Percentiles rank a stretch among this genome's conserved stretches.
Evolutionary conservation across 2,113 vertebrate species (phyloP).

Genomic region (Jacana jacana): DNA sequence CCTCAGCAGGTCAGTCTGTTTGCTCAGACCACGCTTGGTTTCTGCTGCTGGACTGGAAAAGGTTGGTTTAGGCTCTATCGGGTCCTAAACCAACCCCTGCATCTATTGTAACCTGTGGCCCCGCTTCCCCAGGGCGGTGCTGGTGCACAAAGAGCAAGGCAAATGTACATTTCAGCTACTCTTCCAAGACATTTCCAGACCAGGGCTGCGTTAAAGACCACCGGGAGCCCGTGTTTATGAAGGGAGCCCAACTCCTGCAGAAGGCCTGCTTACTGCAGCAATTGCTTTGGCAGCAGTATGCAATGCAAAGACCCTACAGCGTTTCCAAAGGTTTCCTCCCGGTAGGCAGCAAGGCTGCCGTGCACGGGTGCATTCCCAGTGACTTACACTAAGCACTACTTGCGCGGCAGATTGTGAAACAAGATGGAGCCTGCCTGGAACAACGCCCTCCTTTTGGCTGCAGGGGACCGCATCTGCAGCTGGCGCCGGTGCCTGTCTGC

Average conservation of each 20-base stretch:
- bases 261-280: background rate
- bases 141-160: background rate
- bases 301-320: background rate
- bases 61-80: background rate
- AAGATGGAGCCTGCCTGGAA: constrained; percentile 52
- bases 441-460: constrained; percentile 42
- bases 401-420: background rate
- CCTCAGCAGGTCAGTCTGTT: background rate
- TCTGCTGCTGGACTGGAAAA: background rate
- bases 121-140: background rate
- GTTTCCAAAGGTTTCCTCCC: background rate
- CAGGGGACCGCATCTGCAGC: constrained; percentile 41
- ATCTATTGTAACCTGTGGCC: background rate
- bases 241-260: background rate
- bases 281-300: background rate
- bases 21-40: background rate
- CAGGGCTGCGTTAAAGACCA: background rate
- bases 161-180: background rate
- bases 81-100: background rate
- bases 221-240: background rate
- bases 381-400: background rate
- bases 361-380: background rate
- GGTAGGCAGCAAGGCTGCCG: background rate
- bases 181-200: background rate
- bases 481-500: constrained; percentile 41